Evolutionary conservation across 2,888 invertebrate species (phyloP), one percentile per base, ranked within the genome.

Genomic region (Epinotia bilunana): DNA sequence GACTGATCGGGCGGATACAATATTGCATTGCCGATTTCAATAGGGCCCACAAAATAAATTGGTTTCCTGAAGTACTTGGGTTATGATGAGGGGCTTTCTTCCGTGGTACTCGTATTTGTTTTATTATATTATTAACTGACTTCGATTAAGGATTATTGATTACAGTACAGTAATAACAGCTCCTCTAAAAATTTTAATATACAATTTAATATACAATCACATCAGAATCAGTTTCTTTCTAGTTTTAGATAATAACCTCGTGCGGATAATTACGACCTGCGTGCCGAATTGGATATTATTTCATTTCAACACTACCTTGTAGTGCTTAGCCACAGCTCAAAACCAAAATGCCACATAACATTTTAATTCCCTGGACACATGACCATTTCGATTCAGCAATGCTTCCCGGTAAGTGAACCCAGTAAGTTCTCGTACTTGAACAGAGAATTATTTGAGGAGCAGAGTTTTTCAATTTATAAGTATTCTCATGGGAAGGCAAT

Each of bases 261-360:
- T 69, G 68, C 43, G 16, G 43, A 23, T 69, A 69, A 69, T 69
- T 69, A 43, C 57, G 13, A 23, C 13, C 39, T n/a, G 68, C 68
- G 68, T 69, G 68, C 57, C 1, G n/a, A 12, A 16, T 16, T 39
- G n/a, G 20, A 0, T 69, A 20, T 58, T 69, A 43, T 69, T 58
- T 69, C 46, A 12, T 58, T 58, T 69, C 23, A 20, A 16, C 67
- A 3, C 5, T 20, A 7, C 49, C 16, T 53, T n/a, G 3, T 28
- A 28, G 23, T 28, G 23, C 23, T 11, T 3, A 1, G 20, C 39
- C 12, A 4, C 9, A 9, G 39, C n/a, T n/a, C n/a, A 53, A 53
- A 53, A 53, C 2, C 0, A n/a, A n/a, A 53, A 53, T 0, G 53
- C n/a, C 16, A n/a, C 6, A 53, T n/a, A 7, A 6, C 7, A n/a